phyloP scores from a whole-genome alignment of 1,140 invertebrate genomes.

The Mya arenaria region DNA sequence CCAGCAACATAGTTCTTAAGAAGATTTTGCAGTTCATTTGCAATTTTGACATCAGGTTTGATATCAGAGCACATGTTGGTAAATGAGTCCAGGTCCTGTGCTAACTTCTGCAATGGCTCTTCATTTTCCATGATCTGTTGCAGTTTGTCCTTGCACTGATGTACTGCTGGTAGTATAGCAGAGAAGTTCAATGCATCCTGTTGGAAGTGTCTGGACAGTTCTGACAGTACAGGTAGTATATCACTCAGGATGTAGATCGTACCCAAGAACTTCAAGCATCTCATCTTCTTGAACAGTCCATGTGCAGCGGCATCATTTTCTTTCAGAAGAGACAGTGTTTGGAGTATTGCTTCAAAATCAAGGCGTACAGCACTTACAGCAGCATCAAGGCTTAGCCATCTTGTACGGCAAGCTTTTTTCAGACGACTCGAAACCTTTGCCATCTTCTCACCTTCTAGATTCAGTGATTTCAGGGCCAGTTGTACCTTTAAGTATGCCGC shows the following conservation, averaged over 20 bases:
- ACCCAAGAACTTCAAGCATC: slow-evolving; percentile 39
- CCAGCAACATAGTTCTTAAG: slow-evolving; percentile 6
- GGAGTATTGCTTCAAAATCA: slow-evolving; percentile 34
- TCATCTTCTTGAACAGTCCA: slow-evolving; percentile 52
- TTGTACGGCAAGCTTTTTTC: slow-evolving; percentile 58
- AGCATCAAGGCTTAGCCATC: slow-evolving; percentile 52
- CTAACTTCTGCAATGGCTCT: background rate
- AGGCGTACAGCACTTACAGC: slow-evolving; percentile 27
- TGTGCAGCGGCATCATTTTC: slow-evolving; percentile 27
- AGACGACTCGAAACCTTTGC: slow-evolving; percentile 25
- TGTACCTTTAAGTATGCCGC: slow-evolving; percentile 36
- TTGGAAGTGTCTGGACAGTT: slow-evolving; percentile 24
- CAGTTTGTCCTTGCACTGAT: slow-evolving; percentile 9
- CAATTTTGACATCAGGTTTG: background rate
- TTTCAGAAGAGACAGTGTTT: background rate
- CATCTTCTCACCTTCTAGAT: background rate
- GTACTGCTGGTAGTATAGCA: background rate
- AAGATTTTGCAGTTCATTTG: background rate
- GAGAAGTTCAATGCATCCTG: slow-evolving; percentile 5
- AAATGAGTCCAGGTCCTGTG: slow-evolving; percentile 8
- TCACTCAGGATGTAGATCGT: slow-evolving; percentile 17
- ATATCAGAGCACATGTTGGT: slow-evolving; percentile 1
- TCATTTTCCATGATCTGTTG: background rate
- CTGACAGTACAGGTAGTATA: slow-evolving; percentile 18
- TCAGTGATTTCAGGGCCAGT: slow-evolving; percentile 20